A percentile compares a stretch with the other conserved stretches of the same genome.
phyloP scores from a whole-genome alignment of 2,113 vertebrate genomes.

The Bubo bubo region DNA sequence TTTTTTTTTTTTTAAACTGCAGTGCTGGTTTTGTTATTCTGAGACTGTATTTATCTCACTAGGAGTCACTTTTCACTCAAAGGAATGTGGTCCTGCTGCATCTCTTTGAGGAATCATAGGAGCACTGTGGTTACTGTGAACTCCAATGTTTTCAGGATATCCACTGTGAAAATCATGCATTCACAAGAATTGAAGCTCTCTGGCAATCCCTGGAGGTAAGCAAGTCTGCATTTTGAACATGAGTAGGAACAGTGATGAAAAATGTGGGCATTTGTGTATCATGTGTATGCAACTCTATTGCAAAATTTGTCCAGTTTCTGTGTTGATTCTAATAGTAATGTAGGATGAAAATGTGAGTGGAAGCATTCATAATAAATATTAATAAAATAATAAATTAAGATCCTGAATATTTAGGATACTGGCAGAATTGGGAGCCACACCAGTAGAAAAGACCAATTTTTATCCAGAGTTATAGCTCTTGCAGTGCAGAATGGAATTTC shows the following conservation, averaged over 20 bases:
- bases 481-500: neutral
- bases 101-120: constrained; percentile 12
- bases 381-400: neutral
- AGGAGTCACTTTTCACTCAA: constrained; percentile 9
- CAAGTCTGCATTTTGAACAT: constrained; percentile 38
- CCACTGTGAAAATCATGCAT: neutral
- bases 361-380: neutral
- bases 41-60: neutral
- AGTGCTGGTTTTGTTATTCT: neutral
- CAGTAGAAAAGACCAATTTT: neutral
- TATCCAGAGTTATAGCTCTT: neutral
- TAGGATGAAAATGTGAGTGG: neutral
- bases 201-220: constrained; percentile 2
- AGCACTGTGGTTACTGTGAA: constrained; percentile 45
- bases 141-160: constrained; percentile 17
- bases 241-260: neutral
- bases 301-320: neutral
- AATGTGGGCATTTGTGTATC: neutral
- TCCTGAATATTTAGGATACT: neutral
- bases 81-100: constrained; percentile 5
- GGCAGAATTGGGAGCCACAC: neutral
- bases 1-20: neutral
- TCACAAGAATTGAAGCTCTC: neutral
- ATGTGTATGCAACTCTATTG: rapidly evolving
- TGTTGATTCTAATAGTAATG: neutral